Evolutionary conservation across 1,140 invertebrate species (phyloP), one percentile per base, ranked within the genome.

Genomic region (Gryon sp.): DNA sequence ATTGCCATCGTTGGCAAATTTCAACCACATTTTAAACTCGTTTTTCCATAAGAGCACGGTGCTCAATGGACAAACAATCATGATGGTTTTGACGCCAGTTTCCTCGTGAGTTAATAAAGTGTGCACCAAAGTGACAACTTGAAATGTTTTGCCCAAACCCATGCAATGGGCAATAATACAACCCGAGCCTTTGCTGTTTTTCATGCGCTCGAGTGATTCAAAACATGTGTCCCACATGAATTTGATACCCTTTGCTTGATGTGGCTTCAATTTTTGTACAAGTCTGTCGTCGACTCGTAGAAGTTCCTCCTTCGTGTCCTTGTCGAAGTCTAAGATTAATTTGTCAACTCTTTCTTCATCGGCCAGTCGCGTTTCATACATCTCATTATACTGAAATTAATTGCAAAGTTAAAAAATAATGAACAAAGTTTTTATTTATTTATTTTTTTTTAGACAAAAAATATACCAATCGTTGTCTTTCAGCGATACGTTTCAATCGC

Each of bases 211-310:
- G 0, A 98, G 78, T 11, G 95, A 95, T 85, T 99, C 98, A 81
- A 96, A 96, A 80, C 95, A 96, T 24, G 94, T 94, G 82, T 99
- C 94, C 95, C 96, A 99, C 94, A 99, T 96, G 83, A 99, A 99
- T 86, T 98, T 95, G 0, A 99, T 93, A 74, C 97, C 97, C 83
- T 93, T 90, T 1, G 92, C 92, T 90, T 92, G 88, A 92, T 99
- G 98, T 2, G 96, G 96, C 87, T 99, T 99, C 9, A 99, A 86
- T 78, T 95, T 94, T 70, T 93, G 92, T 0, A 97, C 93, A 1
- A 99, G 87, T 30, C 92, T 92, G 62, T 92, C 90, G 86, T 98
- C 92, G 0, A 99, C 95, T 76, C 92, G 89, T 0, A 99, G 90
- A 1, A 97, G 80, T 32, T 93, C 91, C 75, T 96, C 90, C 78